Percentiles rank a stretch among this genome's conserved stretches.
Conservation (phyloP, 2,113 vertebrate species). For the Caranx melampygus region DNA sequence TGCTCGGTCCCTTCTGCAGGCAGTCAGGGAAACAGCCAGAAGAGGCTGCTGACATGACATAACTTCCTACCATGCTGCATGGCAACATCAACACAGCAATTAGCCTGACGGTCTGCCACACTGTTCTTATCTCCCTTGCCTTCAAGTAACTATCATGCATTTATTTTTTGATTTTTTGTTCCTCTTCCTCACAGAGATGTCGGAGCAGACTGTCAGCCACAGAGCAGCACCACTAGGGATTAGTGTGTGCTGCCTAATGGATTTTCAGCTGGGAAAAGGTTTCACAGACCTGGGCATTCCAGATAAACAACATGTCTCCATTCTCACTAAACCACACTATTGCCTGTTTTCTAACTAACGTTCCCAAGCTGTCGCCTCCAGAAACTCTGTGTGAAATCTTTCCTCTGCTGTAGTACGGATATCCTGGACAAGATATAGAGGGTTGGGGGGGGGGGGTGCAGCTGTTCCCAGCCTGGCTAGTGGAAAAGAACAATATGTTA, state of each 20-base stretch:
- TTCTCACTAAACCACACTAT: constrained; percentile 22
- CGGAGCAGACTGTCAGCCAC: neutral
- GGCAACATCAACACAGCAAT: constrained; percentile 9
- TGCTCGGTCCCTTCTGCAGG: constrained; percentile 28
- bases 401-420: constrained; percentile 56
- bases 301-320: constrained; percentile 56
- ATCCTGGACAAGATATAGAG: constrained; percentile 62
- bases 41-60: constrained; percentile 44
- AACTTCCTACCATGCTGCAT: constrained; percentile 22
- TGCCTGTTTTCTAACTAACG: constrained; percentile 42
- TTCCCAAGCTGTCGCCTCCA: constrained; percentile 38
- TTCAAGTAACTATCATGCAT: neutral
- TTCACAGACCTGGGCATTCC: constrained; percentile 47
- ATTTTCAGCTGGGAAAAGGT: constrained; percentile 5
- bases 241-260: constrained; percentile 4
- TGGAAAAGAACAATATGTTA: constrained; percentile 41
- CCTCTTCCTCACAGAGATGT: constrained; percentile 1
- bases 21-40: constrained; percentile 41
- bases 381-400: constrained; percentile 32
- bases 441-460: constrained; percentile 50
- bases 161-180: neutral
- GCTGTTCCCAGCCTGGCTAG: constrained; percentile 20
- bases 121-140: neutral
- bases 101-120: neutral
- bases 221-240: neutral